phyloP scores from a whole-genome alignment of 2,888 invertebrate genomes.

The Ischnura elegans region DNA sequence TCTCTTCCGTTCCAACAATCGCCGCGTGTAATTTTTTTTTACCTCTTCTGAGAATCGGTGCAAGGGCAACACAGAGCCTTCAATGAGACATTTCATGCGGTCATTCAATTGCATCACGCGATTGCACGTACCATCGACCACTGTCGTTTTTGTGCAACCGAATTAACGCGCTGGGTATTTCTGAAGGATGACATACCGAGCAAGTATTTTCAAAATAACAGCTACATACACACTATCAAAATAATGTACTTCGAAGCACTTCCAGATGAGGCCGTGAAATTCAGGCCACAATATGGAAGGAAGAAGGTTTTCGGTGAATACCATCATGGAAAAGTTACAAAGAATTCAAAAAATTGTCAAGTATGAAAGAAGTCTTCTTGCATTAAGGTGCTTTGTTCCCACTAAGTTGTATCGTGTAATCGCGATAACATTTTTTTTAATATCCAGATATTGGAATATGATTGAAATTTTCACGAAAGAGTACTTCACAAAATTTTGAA shows the following conservation, averaged over 20 bases:
- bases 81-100: neutral
- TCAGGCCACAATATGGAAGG: neutral
- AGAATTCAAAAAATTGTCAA: too few relatives aligned
- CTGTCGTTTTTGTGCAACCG: neutral
- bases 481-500: too few relatives aligned
- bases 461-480: too few relatives aligned
- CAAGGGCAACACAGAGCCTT: neutral
- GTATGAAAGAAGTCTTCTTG: too few relatives aligned
- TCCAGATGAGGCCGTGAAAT: neutral
- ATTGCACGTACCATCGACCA: neutral
- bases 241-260: too few relatives aligned
- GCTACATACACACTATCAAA: neutral
- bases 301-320: neutral
- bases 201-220: neutral
- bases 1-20: neutral
- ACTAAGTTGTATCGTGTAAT: too few relatives aligned
- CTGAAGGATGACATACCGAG: neutral
- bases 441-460: too few relatives aligned
- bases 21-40: neutral
- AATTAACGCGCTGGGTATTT: neutral
- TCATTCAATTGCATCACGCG: neutral
- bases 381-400: too few relatives aligned
- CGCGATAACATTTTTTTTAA: too few relatives aligned
- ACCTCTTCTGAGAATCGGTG: neutral
- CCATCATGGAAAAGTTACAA: too few relatives aligned